phyloP scores from a whole-genome alignment of 2,113 vertebrate genomes.

The Chitala chitala region DNA sequence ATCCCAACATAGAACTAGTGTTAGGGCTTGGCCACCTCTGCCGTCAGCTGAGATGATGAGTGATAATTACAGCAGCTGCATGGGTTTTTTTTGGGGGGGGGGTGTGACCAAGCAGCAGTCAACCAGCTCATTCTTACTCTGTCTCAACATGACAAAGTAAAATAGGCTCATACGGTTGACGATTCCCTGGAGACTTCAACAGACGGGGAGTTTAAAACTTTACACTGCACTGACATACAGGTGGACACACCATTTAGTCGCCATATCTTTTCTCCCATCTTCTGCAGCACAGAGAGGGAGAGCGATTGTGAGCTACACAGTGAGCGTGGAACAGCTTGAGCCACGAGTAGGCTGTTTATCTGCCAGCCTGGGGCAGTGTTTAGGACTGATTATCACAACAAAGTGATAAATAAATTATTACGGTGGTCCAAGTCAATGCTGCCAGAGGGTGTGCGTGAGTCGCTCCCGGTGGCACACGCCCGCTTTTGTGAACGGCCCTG shows the following conservation, averaged over 20 bases:
- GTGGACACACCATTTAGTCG: neutral
- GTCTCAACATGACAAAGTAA: too few relatives aligned
- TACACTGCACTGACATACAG: neutral
- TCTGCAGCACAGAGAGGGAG: neutral
- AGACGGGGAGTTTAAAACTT: too few relatives aligned
- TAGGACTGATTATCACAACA: constrained; percentile 20
- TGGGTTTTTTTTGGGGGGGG: neutral
- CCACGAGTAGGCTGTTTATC: neutral
- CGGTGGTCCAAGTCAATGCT: neutral
- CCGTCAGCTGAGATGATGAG: neutral
- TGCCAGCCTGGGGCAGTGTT: neutral
- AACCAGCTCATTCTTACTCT: too few relatives aligned
- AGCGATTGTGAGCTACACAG: neutral
- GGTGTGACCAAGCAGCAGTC: constrained; percentile 7
- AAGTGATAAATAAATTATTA: constrained; percentile 15
- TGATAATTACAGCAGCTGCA: neutral
- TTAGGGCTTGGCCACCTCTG: neutral
- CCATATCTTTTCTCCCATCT: neutral
- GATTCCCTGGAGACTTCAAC: too few relatives aligned
- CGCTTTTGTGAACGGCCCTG: neutral
- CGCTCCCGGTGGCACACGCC: neutral
- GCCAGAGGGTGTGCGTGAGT: neutral
- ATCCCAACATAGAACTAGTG: neutral
- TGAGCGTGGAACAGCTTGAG: neutral
- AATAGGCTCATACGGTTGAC: too few relatives aligned